Conservation (phyloP, 37 sponge, comb jelly and placozoan species). For the Halichondria panicea region DNA sequence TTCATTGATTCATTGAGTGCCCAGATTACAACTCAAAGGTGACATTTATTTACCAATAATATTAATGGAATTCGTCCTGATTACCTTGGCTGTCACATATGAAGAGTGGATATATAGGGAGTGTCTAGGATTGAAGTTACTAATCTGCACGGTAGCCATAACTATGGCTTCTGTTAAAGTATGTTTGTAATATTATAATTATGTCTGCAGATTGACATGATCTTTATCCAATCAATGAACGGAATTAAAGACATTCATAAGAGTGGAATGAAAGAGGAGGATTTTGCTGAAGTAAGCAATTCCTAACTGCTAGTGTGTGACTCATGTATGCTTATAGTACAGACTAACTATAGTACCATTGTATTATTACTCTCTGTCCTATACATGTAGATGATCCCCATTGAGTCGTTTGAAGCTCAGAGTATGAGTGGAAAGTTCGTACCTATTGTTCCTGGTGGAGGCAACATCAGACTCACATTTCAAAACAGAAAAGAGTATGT, state of each 20-base stretch:
- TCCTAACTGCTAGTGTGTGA: background rate
- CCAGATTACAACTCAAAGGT: too few species aligned
- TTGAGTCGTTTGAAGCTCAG: slow-evolving; percentile 78
- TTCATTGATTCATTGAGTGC: background rate
- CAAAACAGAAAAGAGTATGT: slow-evolving; percentile 82
- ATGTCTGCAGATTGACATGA: slow-evolving; percentile 47
- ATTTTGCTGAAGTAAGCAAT: slow-evolving; percentile 74
- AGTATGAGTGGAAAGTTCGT: slow-evolving; percentile 74
- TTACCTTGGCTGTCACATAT: too few species aligned
- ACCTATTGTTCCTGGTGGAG: slow-evolving; percentile 79
- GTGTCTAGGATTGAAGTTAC: too few species aligned
- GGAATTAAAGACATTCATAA: slow-evolving; percentile 74
- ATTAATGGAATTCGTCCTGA: too few species aligned
- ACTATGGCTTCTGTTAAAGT: background rate
- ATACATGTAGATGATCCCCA: slow-evolving; percentile 75
- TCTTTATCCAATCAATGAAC: slow-evolving; percentile 41
- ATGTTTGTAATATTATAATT: background rate
- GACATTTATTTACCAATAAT: too few species aligned
- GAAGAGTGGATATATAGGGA: too few species aligned
- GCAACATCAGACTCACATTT: slow-evolving; percentile 66
- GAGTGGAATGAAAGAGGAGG: slow-evolving; percentile 67
- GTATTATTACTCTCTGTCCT: background rate
- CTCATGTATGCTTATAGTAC: background rate
- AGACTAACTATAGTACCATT: background rate
- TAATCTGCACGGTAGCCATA: too few species aligned